Evolutionary conservation across 2,113 vertebrate species (phyloP).

Genomic region (Seriola dumerili): DNA sequence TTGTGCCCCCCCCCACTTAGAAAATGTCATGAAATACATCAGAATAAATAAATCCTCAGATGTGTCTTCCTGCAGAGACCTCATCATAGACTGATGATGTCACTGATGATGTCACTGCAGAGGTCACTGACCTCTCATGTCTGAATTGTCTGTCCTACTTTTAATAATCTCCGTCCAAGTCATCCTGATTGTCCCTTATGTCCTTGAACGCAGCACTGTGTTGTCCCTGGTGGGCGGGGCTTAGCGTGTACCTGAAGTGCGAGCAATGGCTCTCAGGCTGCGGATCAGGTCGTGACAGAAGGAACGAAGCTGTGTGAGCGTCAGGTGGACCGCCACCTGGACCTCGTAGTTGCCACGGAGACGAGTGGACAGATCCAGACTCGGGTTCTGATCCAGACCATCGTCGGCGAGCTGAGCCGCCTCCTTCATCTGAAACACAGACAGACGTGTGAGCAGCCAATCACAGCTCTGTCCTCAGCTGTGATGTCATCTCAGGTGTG

Average conservation of each 20-base stretch:
- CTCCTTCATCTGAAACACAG: conserved; percentile 69
- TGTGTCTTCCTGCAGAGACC: too few relatives aligned
- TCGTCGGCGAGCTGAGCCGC: not conserved
- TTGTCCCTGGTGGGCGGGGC: not conserved
- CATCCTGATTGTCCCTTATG: not conserved
- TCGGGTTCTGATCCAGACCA: not conserved
- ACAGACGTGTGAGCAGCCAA: not conserved
- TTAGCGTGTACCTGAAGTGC: not conserved
- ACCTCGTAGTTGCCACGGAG: conserved; percentile 63
- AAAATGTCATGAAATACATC: too few relatives aligned
- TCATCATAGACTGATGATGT: too few relatives aligned
- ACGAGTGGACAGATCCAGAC: conserved; percentile 38
- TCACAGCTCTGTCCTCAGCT: not conserved
- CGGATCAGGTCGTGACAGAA: conserved; percentile 79
- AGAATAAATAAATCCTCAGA: too few relatives aligned
- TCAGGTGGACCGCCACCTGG: conserved; percentile 73
- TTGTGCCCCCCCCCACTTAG: too few relatives aligned
- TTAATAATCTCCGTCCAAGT: too few relatives aligned
- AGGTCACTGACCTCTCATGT: too few relatives aligned
- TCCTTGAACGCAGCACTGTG: not conserved
- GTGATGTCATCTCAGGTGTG: not conserved
- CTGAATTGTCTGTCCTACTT: too few relatives aligned
- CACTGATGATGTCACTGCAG: too few relatives aligned
- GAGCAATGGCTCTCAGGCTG: conserved; percentile 67
- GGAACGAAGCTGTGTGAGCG: conserved; percentile 73